Evolutionary conservation across 2,888 invertebrate species (phyloP).

Genomic region (Copidosoma aretas): DNA sequence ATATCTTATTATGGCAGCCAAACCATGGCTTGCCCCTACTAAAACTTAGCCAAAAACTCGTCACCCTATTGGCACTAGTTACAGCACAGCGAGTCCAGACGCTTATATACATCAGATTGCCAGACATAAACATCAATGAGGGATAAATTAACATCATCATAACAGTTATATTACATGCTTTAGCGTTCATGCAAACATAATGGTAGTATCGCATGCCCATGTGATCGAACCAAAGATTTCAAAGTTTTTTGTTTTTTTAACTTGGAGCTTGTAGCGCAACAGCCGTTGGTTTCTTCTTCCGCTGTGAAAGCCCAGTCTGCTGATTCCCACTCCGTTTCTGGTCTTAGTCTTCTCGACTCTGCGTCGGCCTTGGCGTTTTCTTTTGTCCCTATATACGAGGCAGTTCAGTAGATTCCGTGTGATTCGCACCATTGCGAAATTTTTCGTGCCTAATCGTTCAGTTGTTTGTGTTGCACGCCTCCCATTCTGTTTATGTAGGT

Average conservation of each 20-base stretch:
- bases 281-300: too few relatives aligned
- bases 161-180: too few relatives aligned
- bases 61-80: slow-evolving; percentile 8
- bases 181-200: not conserved
- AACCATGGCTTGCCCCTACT: slow-evolving; percentile 1
- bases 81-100: slow-evolving; percentile 21
- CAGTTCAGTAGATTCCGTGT: slow-evolving; percentile 39
- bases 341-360: slow-evolving; percentile 41
- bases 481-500: slow-evolving; percentile 44
- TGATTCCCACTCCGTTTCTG: slow-evolving; percentile 40
- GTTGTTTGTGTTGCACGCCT: slow-evolving; percentile 34
- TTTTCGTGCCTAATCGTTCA: slow-evolving; percentile 32
- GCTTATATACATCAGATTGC: not conserved
- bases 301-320: slow-evolving; percentile 19
- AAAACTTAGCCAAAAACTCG: slow-evolving; percentile 10
- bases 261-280: too few relatives aligned
- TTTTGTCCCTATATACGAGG: slow-evolving; percentile 40
- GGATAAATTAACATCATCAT: too few relatives aligned
- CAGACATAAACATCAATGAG: not conserved
- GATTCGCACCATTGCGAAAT: slow-evolving; percentile 43
- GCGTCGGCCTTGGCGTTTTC: slow-evolving; percentile 41
- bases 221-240: too few relatives aligned
- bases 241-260: too few relatives aligned
- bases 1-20: not conserved
- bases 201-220: not conserved